phyloP scores from a whole-genome alignment of 2,888 invertebrate genomes.

The Ormyrus nitidulus region DNA sequence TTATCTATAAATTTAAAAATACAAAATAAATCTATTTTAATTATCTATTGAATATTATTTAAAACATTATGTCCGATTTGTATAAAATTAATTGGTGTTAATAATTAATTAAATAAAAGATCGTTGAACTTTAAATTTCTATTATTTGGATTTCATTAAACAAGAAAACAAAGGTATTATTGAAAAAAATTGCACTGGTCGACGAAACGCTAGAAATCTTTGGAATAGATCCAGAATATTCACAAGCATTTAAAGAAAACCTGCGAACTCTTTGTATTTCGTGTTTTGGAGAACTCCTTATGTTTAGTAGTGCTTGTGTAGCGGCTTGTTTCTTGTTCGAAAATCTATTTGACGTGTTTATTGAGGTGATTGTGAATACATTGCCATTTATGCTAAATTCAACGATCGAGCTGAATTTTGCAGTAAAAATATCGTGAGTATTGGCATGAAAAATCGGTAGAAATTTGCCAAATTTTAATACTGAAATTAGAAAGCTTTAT shows the following conservation, averaged over 20 bases:
- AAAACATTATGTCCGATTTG: too few species aligned
- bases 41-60: too few species aligned
- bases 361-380: background rate
- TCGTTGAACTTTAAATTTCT: too few species aligned
- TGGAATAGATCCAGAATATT: constrained; percentile 23
- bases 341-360: background rate
- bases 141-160: background rate
- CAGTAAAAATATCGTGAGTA: constrained; percentile 33
- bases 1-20: background rate
- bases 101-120: background rate
- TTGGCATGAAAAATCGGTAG: too few species aligned
- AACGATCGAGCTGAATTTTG: constrained; percentile 33
- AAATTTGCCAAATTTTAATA: background rate
- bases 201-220: constrained; percentile 14
- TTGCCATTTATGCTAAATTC: constrained; percentile 21
- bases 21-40: background rate
- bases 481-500: background rate
- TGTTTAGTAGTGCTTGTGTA: background rate
- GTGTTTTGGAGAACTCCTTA: background rate
- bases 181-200: background rate
- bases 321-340: background rate
- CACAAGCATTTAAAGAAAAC: background rate
- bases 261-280: background rate
- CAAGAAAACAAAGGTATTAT: background rate
- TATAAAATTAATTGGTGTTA: too few species aligned